Evolutionary conservation across 2,888 invertebrate species (phyloP).

Genomic region (Aspidapion aeneum): DNA sequence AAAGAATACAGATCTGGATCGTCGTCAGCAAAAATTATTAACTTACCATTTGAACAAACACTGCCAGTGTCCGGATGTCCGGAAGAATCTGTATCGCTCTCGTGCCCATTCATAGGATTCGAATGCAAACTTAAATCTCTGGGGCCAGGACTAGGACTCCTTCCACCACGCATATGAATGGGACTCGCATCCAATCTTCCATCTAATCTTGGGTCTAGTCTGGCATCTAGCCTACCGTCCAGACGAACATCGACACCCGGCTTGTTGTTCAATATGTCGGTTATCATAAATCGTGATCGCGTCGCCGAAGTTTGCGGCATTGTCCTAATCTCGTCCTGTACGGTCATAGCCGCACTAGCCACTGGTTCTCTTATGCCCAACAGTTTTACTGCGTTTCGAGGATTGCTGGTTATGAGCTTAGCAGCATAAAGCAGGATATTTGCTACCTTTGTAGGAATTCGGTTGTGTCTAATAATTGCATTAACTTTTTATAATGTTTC

Average conservation of each 20-base stretch:
- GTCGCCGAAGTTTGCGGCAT: slow-evolving; percentile 51
- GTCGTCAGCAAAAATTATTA: too few relatives aligned
- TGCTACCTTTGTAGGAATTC: too few relatives aligned
- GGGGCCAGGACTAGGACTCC: slow-evolving; percentile 53
- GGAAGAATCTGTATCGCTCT: slow-evolving; percentile 54
- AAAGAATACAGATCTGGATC: too few relatives aligned
- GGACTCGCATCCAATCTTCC: slow-evolving; percentile 54
- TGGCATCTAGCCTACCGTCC: slow-evolving; percentile 47
- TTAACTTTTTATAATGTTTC: too few relatives aligned
- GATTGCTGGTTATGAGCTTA: too few relatives aligned
- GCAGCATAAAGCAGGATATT: too few relatives aligned
- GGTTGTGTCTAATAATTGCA: too few relatives aligned
- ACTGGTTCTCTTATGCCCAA: slow-evolving; percentile 45
- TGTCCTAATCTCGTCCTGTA: slow-evolving; percentile 48
- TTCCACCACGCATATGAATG: slow-evolving; percentile 49
- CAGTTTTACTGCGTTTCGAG: slow-evolving; percentile 40
- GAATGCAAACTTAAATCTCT: slow-evolving; percentile 54
- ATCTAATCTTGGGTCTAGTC: neutral
- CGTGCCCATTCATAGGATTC: slow-evolving; percentile 46
- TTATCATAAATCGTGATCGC: slow-evolving; percentile 86
- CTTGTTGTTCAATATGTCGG: slow-evolving; percentile 73
- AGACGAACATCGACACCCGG: too few relatives aligned
- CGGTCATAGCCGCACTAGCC: slow-evolving; percentile 49
- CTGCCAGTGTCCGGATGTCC: slow-evolving; percentile 54
- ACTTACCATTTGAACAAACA: slow-evolving; percentile 55